Conservation (phyloP, 2,113 vertebrate genomes). For the Microcebus ravelobensis region DNA sequence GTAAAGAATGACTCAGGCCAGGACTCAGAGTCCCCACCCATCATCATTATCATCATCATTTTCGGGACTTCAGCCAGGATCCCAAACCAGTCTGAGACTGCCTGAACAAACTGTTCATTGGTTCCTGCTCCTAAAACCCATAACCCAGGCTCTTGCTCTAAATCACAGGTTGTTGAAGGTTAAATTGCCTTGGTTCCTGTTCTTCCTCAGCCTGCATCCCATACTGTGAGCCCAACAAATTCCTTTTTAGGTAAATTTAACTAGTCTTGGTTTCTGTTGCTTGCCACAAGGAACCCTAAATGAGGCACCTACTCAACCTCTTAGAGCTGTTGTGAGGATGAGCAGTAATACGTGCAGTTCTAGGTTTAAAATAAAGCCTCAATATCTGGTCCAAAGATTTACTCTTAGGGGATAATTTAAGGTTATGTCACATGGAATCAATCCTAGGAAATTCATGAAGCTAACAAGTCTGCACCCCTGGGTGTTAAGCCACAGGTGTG, state of each 20-base stretch:
- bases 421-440: background rate
- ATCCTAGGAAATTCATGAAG: background rate
- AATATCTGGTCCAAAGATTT: background rate
- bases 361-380: background rate
- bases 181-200: background rate
- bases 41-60: fast-evolving
- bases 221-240: background rate
- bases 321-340: background rate
- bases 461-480: background rate
- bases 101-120: background rate
- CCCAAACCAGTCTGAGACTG: background rate
- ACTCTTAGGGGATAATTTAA: background rate
- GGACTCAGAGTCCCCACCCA: background rate
- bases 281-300: background rate
- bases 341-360: background rate
- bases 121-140: background rate
- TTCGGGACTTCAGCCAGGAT: background rate
- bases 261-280: background rate
- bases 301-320: background rate
- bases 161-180: background rate
- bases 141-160: background rate
- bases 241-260: background rate
- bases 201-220: background rate
- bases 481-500: background rate
- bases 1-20: background rate